Evolutionary conservation across 2,888 invertebrate genomes (phyloP), one percentile per base, ranked within the genome.

Genomic region (Mesoligia furuncula): DNA sequence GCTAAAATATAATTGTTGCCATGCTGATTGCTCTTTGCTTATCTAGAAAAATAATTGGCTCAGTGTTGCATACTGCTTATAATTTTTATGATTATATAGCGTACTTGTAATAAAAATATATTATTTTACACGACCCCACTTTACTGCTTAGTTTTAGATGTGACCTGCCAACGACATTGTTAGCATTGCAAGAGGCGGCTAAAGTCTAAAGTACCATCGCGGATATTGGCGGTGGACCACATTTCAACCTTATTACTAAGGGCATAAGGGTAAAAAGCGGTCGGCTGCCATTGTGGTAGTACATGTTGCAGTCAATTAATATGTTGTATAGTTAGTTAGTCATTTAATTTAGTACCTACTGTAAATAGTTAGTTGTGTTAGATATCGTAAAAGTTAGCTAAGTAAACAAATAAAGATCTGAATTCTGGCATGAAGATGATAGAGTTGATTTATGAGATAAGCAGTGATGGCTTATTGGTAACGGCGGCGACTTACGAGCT

Each of bases 51-150:
- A 51, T 71, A 73, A 83, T 75, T 77, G 70, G 45, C 68, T 39
- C 69, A 61, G 11, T 72, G 36, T 62, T 59, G 59, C 68, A 61
- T 59, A 75, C 74, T 77, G 67, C 69, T 62, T 78, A 73, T 62
- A 71, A 77, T 77, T 80, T 85, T 85, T 80, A 85, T 77, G 80
- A 79, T 59, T 39, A 64, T 64, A 73, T 87, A 65, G 83, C 85
- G 75, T 87, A 85, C 42, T 69, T 61, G 11, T 68, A 64, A 82
- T 76, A 59, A 67, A 80, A 64, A 15, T 72, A 20, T 65, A 70
- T 69, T 69, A 48, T 82, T 81, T 62, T 66, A 79, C 42, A 72
- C 17, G 31, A 51, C 61, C 64, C 17, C 6, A 83, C 39, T 79
- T 73, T 68, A 72, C 39, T 48, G 51, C 51, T 73, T 61, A 65